Percentiles rank a stretch among this genome's conserved stretches.
phyloP scores from a whole-genome alignment of 23 tunicate species.

The Phallusia fumigata region DNA sequence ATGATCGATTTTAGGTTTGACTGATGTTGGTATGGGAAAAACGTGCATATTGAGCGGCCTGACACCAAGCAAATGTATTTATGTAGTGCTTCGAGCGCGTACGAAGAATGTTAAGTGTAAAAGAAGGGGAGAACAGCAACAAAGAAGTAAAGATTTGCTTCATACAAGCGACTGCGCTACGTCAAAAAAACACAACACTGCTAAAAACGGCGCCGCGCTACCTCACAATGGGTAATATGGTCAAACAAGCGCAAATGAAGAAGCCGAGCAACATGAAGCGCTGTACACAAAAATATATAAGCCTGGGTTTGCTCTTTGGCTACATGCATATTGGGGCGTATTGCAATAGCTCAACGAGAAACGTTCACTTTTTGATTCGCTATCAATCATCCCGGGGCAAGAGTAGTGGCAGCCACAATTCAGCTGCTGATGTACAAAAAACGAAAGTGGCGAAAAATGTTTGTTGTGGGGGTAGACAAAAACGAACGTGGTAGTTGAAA shows the following conservation, averaged over 20 bases:
- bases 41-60: not conserved
- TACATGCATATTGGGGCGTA: not conserved
- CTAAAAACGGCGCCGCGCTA: not conserved
- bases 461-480: too few species aligned
- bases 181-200: not conserved
- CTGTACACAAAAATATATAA: not conserved
- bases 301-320: not conserved
- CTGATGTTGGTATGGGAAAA: not conserved
- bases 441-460: not conserved
- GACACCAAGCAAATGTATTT: not conserved
- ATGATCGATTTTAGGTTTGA: not conserved
- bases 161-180: too few species aligned
- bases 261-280: slow-evolving; percentile 4
- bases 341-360: not conserved
- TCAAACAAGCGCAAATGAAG: slow-evolving; percentile 2
- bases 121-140: not conserved
- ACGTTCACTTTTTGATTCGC: too few species aligned
- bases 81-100: not conserved
- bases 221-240: not conserved
- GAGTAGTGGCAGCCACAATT: not conserved
- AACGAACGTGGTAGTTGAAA: too few species aligned
- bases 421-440: not conserved
- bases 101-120: not conserved
- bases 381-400: not conserved
- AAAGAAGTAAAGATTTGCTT: too few species aligned